These are phyloP conservation scores for Pseudopodoces humilis DNA, from an alignment of 2,113 vertebrate species.

Conservation along the genomic window DNA sequence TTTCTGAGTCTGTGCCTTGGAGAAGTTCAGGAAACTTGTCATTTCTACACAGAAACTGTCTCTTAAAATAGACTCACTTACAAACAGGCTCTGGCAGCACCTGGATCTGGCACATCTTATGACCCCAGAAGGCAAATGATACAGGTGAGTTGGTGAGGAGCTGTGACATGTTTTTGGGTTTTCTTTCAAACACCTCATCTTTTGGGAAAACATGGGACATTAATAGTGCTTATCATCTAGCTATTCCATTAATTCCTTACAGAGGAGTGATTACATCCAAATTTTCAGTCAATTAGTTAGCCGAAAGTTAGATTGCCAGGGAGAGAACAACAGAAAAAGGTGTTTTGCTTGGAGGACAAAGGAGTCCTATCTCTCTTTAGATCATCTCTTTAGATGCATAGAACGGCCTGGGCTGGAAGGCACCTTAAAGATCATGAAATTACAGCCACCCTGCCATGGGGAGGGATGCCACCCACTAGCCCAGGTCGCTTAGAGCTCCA, in stretches of 20 bases:
- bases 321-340: background rate
- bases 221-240: background rate
- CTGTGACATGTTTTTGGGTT: background rate
- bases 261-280: background rate
- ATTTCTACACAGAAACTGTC: conserved; percentile 9
- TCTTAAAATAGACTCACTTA: conserved; percentile 1
- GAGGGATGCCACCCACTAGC: background rate
- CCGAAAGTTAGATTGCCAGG: background rate
- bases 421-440: background rate
- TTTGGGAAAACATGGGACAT: background rate
- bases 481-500: background rate
- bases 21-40: conserved; percentile 27
- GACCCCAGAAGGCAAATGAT: background rate
- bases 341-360: background rate
- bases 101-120: background rate
- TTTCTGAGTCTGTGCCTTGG: conserved; percentile 15
- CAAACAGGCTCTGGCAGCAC: background rate
- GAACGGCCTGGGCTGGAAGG: background rate
- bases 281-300: background rate
- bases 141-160: background rate
- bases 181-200: background rate
- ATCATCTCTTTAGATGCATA: background rate
- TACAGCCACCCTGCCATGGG: too few species aligned
- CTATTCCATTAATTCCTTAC: background rate
- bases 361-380: background rate